Percentiles rank a stretch among this genome's conserved stretches.
Evolutionary conservation across 2,113 vertebrate species (phyloP).

Genomic region (Chlamydotis undulata): DNA sequence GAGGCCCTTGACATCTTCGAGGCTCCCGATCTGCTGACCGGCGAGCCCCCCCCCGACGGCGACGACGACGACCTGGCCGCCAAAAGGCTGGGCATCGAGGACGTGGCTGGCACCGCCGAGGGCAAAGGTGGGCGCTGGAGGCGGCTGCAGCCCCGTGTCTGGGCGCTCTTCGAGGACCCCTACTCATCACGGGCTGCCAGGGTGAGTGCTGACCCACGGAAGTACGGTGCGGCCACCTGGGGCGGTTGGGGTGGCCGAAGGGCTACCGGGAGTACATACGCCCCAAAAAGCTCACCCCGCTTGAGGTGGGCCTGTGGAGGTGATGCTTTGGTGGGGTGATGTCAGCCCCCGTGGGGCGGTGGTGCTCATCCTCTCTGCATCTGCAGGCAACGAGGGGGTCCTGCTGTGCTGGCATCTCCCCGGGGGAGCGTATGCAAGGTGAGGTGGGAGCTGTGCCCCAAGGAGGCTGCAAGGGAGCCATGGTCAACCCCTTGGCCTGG

Average conservation of each 20-base stretch:
- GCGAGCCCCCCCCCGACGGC: slow-evolving; percentile 72
- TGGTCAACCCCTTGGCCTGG: fast-evolving
- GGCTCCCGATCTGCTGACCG: slow-evolving; percentile 83
- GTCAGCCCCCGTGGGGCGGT: fast-evolving
- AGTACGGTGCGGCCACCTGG: background rate
- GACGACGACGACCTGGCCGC: slow-evolving; percentile 79
- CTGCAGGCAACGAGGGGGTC: background rate
- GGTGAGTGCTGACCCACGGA: slow-evolving; percentile 77
- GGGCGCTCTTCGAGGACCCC: slow-evolving; percentile 96
- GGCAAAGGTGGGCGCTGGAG: slow-evolving; percentile 83
- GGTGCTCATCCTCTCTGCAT: fast-evolving
- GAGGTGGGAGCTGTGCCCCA: background rate
- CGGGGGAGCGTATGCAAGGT: fast-evolving
- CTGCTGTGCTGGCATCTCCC: fast-evolving
- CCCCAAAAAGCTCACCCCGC: fast-evolving
- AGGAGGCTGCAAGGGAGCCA: background rate
- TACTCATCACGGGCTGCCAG: slow-evolving; percentile 95
- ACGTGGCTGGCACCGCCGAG: slow-evolving; percentile 63
- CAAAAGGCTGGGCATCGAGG: slow-evolving; percentile 84
- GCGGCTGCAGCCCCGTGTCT: slow-evolving; percentile 89
- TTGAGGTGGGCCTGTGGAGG: background rate
- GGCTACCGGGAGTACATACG: background rate
- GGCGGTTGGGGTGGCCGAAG: background rate
- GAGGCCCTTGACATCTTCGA: slow-evolving; percentile 96
- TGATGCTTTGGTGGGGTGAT: background rate